Percentiles rank a stretch among this genome's conserved stretches.
phyloP scores from a whole-genome alignment of 2,113 vertebrate genomes.

The Laticauda colubrina region DNA sequence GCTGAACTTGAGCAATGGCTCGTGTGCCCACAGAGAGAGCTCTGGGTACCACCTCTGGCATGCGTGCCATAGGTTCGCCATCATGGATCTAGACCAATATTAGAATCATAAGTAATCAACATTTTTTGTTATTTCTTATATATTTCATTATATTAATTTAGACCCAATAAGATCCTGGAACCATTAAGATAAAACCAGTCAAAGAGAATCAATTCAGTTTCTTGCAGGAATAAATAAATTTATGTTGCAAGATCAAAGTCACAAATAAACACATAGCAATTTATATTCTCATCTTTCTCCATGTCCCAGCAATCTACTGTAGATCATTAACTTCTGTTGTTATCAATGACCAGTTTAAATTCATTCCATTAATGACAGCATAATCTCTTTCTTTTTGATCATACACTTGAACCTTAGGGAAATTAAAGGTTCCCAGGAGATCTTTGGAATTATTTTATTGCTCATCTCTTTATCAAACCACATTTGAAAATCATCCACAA shows the following conservation, averaged over 20 bases:
- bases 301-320: neutral
- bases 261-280: neutral
- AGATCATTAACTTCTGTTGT: neutral
- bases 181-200: neutral
- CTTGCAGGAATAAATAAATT: neutral
- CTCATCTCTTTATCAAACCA: neutral
- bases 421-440: neutral
- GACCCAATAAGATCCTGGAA: neutral
- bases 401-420: neutral
- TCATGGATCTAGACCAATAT: neutral
- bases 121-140: neutral
- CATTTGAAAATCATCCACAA: neutral
- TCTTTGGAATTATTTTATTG: neutral
- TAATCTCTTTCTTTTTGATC: neutral
- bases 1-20: no score
- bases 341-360: neutral
- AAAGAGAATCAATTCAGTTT: neutral
- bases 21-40: no score
- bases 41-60: no score
- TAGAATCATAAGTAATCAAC: neutral
- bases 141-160: neutral
- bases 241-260: neutral
- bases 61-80: no score
- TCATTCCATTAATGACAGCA: neutral
- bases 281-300: neutral